Evolutionary conservation across 2,888 invertebrate species (phyloP).

Genomic region (Cryptus viduatorius): DNA sequence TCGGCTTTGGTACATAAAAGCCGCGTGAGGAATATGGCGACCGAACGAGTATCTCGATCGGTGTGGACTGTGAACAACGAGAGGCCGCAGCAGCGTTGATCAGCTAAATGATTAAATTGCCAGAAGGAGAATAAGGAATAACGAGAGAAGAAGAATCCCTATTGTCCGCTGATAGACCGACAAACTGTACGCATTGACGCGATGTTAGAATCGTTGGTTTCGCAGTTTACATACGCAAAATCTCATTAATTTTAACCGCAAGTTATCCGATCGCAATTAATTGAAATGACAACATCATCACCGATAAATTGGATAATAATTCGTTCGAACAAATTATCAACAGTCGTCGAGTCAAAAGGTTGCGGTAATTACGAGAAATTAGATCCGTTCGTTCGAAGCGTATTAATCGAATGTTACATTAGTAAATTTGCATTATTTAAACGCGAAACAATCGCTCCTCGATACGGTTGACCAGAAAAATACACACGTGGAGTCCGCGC

Average conservation of each 20-base stretch:
- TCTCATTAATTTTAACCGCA: no score
- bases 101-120: constrained; percentile 46
- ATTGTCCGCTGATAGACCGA: constrained; percentile 9
- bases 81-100: constrained; percentile 7
- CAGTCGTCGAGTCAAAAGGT: no score
- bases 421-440: constrained; percentile 51
- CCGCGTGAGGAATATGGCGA: not conserved
- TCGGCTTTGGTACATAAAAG: no score
- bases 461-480: not conserved
- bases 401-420: constrained; percentile 6
- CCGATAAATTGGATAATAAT: no score
- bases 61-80: not conserved
- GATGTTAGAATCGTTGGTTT: no score
- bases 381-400: not conserved
- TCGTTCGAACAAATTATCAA: no score
- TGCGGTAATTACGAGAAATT: not conserved
- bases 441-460: constrained; percentile 38
- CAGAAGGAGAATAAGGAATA: no score
- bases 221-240: no score
- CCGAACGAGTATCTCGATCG: not conserved
- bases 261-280: no score
- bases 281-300: no score
- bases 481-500: not conserved
- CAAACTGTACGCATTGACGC: not conserved
- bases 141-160: constrained; percentile 9